Evolutionary conservation across 2,888 invertebrate species (phyloP).

Genomic region (Callinectes sapidus): DNA sequence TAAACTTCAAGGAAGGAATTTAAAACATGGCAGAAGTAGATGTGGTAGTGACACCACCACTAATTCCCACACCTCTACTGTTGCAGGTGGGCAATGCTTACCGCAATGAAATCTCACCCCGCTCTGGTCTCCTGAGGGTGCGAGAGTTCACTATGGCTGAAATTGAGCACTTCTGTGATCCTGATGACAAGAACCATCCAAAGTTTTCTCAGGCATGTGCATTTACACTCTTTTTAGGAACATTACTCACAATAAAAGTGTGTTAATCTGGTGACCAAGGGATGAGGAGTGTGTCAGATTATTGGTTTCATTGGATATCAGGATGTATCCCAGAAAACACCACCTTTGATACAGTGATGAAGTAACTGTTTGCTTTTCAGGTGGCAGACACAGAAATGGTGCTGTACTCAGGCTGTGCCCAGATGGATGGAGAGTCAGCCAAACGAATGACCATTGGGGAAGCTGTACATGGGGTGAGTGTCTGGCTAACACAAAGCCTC

Average conservation of each 20-base stretch:
- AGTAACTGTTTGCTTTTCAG: slow-evolving; percentile 73
- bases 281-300: no score
- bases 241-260: no score
- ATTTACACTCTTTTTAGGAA: background rate
- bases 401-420: slow-evolving; percentile 95
- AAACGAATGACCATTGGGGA: slow-evolving; percentile 87
- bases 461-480: slow-evolving; percentile 81
- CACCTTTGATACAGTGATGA: background rate
- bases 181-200: slow-evolving; percentile 88
- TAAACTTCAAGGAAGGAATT: background rate
- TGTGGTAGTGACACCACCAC: background rate
- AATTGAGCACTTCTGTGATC: slow-evolving; percentile 99
- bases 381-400: slow-evolving; percentile 86
- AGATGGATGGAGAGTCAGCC: slow-evolving; percentile 96
- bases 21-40: background rate
- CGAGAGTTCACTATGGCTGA: slow-evolving; percentile 99
- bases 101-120: slow-evolving; percentile 98
- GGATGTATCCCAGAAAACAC: no score
- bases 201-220: slow-evolving; percentile 83
- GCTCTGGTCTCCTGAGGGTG: slow-evolving; percentile 95
- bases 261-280: no score
- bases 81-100: slow-evolving; percentile 92
- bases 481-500: background rate
- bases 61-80: background rate
- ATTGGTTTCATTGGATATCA: no score